phyloP scores from a whole-genome alignment of 2,888 invertebrate species.

The Empis livida region DNA sequence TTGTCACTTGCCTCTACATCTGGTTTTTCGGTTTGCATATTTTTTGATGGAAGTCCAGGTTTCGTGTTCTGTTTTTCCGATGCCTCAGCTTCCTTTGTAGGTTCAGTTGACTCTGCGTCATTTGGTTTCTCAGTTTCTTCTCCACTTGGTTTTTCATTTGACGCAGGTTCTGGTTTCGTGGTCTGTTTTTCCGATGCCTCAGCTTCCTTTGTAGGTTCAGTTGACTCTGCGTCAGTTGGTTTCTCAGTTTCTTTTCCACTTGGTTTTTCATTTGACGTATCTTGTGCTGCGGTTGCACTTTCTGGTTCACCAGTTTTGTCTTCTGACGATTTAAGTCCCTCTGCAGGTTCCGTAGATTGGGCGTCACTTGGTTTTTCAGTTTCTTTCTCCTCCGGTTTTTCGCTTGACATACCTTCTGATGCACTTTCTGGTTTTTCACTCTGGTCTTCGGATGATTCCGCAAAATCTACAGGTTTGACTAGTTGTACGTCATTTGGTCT shows the following conservation, averaged over 20 bases:
- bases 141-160: too few relatives aligned
- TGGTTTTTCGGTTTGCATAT: not conserved
- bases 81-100: constrained; percentile 7
- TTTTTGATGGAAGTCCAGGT: not conserved
- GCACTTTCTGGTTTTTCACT: constrained; percentile 4
- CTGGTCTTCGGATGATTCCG: not conserved
- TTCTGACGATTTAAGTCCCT: constrained; percentile 2
- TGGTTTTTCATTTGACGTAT: constrained; percentile 12
- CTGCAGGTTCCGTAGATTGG: constrained; percentile 7
- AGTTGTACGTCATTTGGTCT: not conserved
- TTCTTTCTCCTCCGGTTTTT: too few relatives aligned
- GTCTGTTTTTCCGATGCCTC: constrained; percentile 15
- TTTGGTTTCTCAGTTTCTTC: not conserved
- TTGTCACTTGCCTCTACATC: too few relatives aligned
- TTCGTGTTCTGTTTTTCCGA: constrained; percentile 15
- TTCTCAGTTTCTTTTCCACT: not conserved
- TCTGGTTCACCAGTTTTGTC: not conserved
- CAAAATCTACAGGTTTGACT: not conserved
- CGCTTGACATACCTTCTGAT: not conserved
- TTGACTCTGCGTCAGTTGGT: not conserved
- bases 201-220: constrained; percentile 1
- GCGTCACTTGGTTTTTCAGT: too few relatives aligned
- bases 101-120: not conserved
- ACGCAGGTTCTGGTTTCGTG: constrained; percentile 1
- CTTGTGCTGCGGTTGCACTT: not conserved